phyloP scores from a whole-genome alignment of 2,888 invertebrate species.

The Melinaea marsaeus region DNA sequence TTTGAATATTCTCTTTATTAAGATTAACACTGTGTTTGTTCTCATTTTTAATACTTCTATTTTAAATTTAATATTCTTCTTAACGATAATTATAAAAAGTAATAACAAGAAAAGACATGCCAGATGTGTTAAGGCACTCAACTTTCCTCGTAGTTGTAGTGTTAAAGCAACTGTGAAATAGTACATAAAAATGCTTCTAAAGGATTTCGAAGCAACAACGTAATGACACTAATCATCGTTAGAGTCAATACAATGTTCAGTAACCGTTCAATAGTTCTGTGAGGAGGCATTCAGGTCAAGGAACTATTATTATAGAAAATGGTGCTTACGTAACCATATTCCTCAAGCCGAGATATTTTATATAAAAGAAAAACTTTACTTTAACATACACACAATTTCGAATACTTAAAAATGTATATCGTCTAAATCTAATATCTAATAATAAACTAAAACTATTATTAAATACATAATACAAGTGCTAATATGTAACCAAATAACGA shows the following conservation, averaged over 20 bases:
- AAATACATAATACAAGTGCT: neutral
- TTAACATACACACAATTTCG: neutral
- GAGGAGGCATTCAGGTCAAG: conserved; percentile 32
- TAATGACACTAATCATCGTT: conserved; percentile 33
- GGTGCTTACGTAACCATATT: conserved; percentile 5
- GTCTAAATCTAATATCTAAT: neutral
- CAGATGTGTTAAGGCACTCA: neutral
- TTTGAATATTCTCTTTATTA: neutral
- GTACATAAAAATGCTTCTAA: neutral
- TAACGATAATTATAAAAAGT: no score
- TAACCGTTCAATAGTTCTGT: conserved; percentile 31
- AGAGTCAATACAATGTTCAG: conserved; percentile 27
- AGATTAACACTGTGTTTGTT: neutral
- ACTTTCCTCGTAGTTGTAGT: neutral
- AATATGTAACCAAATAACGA: conserved; percentile 5
- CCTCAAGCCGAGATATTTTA: neutral
- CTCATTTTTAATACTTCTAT: neutral
- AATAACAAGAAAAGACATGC: no score
- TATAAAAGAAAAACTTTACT: neutral
- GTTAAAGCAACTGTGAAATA: neutral
- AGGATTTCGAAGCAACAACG: conserved; percentile 1
- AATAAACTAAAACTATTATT: no score
- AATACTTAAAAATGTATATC: neutral
- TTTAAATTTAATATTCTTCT: no score
- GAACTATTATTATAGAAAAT: conserved; percentile 26